phyloP scores from a whole-genome alignment of 2,113 vertebrate species.

The Macrotis lagotis region DNA sequence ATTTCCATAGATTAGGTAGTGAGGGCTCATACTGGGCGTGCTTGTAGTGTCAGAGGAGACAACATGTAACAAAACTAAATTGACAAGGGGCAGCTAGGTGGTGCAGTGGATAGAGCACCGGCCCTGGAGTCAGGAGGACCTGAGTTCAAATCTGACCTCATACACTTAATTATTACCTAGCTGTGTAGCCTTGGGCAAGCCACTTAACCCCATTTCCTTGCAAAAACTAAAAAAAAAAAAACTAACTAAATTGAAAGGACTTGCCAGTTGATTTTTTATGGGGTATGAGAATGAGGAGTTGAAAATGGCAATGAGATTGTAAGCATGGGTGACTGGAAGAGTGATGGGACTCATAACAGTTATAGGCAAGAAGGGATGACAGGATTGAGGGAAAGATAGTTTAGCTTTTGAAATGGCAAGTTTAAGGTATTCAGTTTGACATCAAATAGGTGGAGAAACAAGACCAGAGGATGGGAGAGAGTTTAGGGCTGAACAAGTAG shows the following conservation, averaged over 20 bases:
- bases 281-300: neutral
- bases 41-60: neutral
- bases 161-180: no score
- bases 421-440: neutral
- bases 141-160: no score
- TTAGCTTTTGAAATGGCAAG: neutral
- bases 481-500: neutral
- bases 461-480: neutral
- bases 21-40: neutral
- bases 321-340: neutral
- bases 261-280: neutral
- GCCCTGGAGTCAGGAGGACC: no score
- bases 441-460: neutral
- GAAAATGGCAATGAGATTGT: neutral
- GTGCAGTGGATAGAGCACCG: no score
- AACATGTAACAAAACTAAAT: no score
- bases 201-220: no score
- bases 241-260: neutral
- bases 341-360: neutral
- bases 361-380: neutral
- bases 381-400: neutral
- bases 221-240: no score
- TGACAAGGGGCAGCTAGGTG: no score
- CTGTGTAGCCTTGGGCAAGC: no score
- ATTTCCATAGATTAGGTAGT: neutral